Evolutionary conservation across 37 sponge, comb jelly and placozoan genomes (phyloP), one percentile per base, ranked within the genome.

Genomic region (Cliona cf. orientalis): DNA sequence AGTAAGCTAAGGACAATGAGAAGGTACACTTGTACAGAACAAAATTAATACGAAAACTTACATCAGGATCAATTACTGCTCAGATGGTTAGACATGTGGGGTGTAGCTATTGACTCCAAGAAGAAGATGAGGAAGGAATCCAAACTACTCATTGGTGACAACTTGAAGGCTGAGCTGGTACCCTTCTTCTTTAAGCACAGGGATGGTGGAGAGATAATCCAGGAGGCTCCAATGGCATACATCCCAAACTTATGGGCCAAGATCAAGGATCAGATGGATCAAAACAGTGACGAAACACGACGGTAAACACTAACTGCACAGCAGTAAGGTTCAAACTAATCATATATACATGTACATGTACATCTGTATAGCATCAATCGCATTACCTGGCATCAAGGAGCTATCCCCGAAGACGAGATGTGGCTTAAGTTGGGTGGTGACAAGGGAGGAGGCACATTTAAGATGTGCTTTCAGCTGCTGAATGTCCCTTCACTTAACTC

Each of bases 11-110:
- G 84, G n/a, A 66, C 43, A 28, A 41, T 83, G 31, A 5, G 75
- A 25, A 60, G 84, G 75, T 82, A 82, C 5, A 33, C 57, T 7
- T 11, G 5, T n/a, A n/a, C n/a, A 7, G 21, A 21, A 44, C 49
- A 44, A 4, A n/a, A 4, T 9, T 34, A 3, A 28, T 17, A 3
- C 3, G 5, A 44, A 4, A 25, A 7, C 7, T 26, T 49, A 28
- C n/a, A 32, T 29, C 11, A 46, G n/a, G n/a, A n/a, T n/a, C n/a
- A n/a, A n/a, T n/a, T n/a, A n/a, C n/a, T n/a, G n/a, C 23, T 67
- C 32, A 81, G 82, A 56, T 81, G 82, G 82, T 25, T 81, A 42
- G 58, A 81, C 63, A 42, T 36, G 34, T 70, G 33, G 45, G 33
- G 58, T 17, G 31, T 81, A 3, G 6, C 59, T 5, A 29, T 86